Conservation (phyloP, 2,888 invertebrate genomes). For the Pollenia angustigena region DNA sequence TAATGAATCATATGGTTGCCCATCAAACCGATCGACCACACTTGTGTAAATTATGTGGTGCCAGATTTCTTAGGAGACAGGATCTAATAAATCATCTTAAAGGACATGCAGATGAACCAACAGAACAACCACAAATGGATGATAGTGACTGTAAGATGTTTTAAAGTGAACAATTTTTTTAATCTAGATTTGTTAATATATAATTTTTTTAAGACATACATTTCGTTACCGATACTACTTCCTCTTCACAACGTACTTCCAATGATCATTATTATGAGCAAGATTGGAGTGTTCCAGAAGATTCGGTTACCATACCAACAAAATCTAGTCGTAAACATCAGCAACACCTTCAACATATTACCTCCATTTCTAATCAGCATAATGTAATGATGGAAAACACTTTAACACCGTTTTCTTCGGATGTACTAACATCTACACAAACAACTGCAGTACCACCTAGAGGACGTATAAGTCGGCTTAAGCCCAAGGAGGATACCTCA, state of each 20-base stretch:
- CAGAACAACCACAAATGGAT: slow-evolving; percentile 85
- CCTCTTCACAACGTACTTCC: slow-evolving; percentile 71
- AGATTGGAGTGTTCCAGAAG: slow-evolving; percentile 78
- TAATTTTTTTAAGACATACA: slow-evolving; percentile 54
- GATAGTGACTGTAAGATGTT: slow-evolving; percentile 78
- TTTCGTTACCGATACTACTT: slow-evolving; percentile 62
- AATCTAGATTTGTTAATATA: background rate
- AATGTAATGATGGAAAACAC: slow-evolving; percentile 48
- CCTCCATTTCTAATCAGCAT: slow-evolving; percentile 48
- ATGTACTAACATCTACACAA: slow-evolving; percentile 42
- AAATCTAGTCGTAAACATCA: slow-evolving; percentile 75
- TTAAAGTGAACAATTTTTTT: slow-evolving; percentile 14
- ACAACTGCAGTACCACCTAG: slow-evolving; percentile 70
- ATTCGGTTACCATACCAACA: slow-evolving; percentile 71
- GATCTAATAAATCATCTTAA: slow-evolving; percentile 94
- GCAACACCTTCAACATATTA: slow-evolving; percentile 58
- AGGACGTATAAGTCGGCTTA: slow-evolving; percentile 80
- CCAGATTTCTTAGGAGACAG: slow-evolving; percentile 90
- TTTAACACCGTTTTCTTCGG: slow-evolving; percentile 18
- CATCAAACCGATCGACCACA: slow-evolving; percentile 94
- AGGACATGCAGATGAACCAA: slow-evolving; percentile 91
- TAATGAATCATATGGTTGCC: slow-evolving; percentile 94
- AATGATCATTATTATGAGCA: slow-evolving; percentile 83
- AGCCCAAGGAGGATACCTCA: slow-evolving; percentile 80
- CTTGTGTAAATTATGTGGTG: slow-evolving; percentile 92